Evolutionary conservation across 1,140 invertebrate species (phyloP), one percentile per base, ranked within the genome.

Genomic region (Hermetia illucens): DNA sequence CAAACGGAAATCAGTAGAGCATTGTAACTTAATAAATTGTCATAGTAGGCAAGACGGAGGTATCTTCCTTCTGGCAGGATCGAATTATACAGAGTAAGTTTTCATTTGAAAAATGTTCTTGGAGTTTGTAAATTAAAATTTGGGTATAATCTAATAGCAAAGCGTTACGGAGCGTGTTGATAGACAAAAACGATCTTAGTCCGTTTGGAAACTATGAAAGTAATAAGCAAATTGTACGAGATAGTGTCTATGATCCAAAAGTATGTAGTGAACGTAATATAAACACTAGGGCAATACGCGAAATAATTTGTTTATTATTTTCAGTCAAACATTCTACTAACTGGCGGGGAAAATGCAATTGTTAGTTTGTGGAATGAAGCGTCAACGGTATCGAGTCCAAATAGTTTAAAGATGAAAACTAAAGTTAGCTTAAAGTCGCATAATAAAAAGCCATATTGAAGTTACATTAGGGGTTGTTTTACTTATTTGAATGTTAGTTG

Each of bases 161-260:
- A n/a, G n/a, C n/a, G n/a, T n/a, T n/a, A n/a, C n/a, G n/a, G n/a
- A n/a, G n/a, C n/a, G n/a, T n/a, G n/a, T n/a, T n/a, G n/a, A n/a
- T n/a, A n/a, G n/a, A n/a, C n/a, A n/a, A n/a, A n/a, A n/a, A n/a
- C n/a, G n/a, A n/a, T n/a, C n/a, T n/a, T n/a, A n/a, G n/a, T 43
- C 67, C 71, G 0, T 46, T 51, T 36, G 65, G 70, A 4, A 64
- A 70, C 48, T 72, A 77, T 43, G 37, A 46, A 5, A 63, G 59
- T 12, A 82, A 82, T 53, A 73, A 70, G 39, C 79, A 82, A 58
- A 62, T 74, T 21, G 70, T 82, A 4, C 64, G 77, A 9, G 69
- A 73, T 32, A 76, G 74, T 50, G 69, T 70, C 51, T 68, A 70
- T 36, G 65, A 79, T 53, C 44, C 62, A 38, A 67, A 74, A 47